Base-by-base conservation (phyloP, 2,113 vertebrate genomes). In the Struthio camelus region DNA sequence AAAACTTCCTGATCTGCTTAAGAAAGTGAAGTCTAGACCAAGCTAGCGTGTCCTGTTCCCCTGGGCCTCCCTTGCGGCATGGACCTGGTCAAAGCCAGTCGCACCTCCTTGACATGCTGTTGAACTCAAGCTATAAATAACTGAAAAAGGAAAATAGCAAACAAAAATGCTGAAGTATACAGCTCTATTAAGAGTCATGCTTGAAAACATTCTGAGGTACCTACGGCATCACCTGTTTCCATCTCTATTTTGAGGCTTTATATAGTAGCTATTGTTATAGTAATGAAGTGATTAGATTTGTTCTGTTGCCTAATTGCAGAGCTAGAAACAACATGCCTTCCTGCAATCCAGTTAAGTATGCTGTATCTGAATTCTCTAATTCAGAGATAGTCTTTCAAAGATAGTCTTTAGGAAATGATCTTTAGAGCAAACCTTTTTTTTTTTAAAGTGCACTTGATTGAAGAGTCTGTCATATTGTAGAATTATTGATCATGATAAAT, bases 251-350 rank as follows among this genome's bases (percentile, higher is more conserved):
- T 76, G 42, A 56, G 46, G 69, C 65, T 95, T 90, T 17, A 0
- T 69, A 36, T 42, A 94, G 56, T 90, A 87, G 72, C 92, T 94
- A 72, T 90, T 90, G 67, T 94, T 94, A 93, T 56, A 78, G 76
- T 88, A 96, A 95, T 78, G 64, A 96, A 93, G 65, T 84, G 90
- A 94, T 96, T 93, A 96, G 77, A 97, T 96, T 85, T 96, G 88
- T 88, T 96, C 94, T 92, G 85, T 92, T 96, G 90, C 83, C 90
- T 96, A 94, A 96, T 94, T 95, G 88, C 77, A 79, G 80, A 90
- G 72, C 95, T 90, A 96, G 96, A 96, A 94, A 84, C 78, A 72
- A 42, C 87, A 94, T 81, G 88, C 14, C 3, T 75, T 83, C 22
- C 80, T 95, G 85, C 90, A 90, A 34, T 95, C 94, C 95, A 42